Conservation (phyloP, 2,888 invertebrate genomes). For the Scaptomyza cyrtandrae region DNA sequence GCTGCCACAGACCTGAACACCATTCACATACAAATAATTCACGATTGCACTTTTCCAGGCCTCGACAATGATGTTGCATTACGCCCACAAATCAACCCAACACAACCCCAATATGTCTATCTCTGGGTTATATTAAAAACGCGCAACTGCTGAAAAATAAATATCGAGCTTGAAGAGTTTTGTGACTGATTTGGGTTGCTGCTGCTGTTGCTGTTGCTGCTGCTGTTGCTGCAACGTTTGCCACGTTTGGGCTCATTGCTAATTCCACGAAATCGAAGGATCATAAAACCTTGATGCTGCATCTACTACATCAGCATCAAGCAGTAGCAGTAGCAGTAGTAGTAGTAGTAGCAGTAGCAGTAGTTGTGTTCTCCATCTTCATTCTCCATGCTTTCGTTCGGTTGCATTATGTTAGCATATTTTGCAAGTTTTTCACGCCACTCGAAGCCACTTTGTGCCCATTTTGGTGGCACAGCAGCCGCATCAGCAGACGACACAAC, state of each 20-base stretch:
- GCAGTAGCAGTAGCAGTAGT: not conserved
- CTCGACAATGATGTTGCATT: conserved; percentile 28
- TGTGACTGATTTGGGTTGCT: conserved; percentile 24
- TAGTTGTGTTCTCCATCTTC: not conserved
- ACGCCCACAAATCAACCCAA: conserved; percentile 6
- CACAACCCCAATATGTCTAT: not conserved
- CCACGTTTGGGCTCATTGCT: conserved; percentile 67
- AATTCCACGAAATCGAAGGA: conserved; percentile 82
- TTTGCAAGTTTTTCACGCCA: conserved; percentile 64
- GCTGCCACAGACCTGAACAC: conserved; percentile 26
- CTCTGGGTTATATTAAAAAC: conserved; percentile 57
- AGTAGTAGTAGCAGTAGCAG: not conserved
- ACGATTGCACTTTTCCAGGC: conserved; percentile 39
- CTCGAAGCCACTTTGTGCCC: conserved; percentile 58
- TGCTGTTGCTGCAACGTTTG: conserved; percentile 12
- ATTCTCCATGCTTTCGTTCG: conserved; percentile 20
- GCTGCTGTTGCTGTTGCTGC: conserved; percentile 19
- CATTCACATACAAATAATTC: conserved; percentile 48
- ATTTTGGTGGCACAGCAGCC: conserved; percentile 45
- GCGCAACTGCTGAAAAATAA: conserved; percentile 51
- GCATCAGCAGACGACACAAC: conserved; percentile 56
- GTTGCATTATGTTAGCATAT: conserved; percentile 70
- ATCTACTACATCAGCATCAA: conserved; percentile 28
- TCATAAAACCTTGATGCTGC: conserved; percentile 76
- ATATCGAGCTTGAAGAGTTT: conserved; percentile 43